These are phyloP conservation scores for Vidua chalybeata DNA, from an alignment of 2,113 vertebrate genomes.

Conservation along the genomic window DNA sequence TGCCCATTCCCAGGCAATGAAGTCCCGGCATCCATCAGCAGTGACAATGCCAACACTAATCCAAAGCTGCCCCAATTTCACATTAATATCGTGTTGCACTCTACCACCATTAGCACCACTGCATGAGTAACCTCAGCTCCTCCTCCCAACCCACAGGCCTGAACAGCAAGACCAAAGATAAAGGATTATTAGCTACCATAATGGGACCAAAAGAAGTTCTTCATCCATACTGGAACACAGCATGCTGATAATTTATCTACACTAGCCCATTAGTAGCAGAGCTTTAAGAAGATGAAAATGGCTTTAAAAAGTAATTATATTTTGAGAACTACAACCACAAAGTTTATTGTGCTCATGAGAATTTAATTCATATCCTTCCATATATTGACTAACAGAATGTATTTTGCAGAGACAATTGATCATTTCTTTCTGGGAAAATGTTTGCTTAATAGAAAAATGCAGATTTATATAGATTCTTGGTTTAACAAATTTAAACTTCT, in stretches of 20 bases:
- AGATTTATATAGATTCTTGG: background rate
- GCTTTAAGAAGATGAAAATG: background rate
- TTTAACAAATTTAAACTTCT: background rate
- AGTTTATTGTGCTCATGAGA: background rate
- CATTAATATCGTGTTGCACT: accelerated
- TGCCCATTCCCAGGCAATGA: background rate
- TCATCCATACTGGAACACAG: background rate
- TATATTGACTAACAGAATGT: background rate
- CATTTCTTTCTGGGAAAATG: background rate
- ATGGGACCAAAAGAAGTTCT: background rate
- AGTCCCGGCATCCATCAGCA: background rate
- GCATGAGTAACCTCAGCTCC: background rate
- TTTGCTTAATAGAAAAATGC: background rate
- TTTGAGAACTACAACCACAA: background rate
- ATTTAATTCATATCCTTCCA: background rate
- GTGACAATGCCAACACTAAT: background rate
- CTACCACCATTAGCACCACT: background rate
- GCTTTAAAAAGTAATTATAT: background rate
- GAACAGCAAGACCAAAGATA: background rate
- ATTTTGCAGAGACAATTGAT: background rate
- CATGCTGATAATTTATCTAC: background rate
- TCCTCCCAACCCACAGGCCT: background rate
- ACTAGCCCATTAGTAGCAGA: background rate
- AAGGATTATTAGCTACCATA: background rate
- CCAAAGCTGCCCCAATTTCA: background rate